These are phyloP conservation scores for Passer montanus DNA, from an alignment of 2,113 vertebrate genomes.

Conservation along the genomic window DNA sequence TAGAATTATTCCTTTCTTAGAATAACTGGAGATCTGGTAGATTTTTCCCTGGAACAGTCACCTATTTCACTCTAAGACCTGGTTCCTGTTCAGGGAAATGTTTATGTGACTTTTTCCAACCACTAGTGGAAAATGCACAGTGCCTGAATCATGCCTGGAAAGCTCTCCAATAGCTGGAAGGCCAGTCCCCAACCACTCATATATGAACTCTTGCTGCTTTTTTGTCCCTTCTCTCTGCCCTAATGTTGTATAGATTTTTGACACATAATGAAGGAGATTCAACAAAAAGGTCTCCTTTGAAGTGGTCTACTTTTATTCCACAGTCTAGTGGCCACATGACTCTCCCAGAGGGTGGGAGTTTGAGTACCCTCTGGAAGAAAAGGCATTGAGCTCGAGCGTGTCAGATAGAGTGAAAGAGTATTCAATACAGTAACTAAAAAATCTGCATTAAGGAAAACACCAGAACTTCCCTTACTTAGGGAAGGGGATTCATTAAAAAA, in stretches of 20 bases:
- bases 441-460: neutral
- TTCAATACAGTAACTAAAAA: neutral
- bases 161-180: neutral
- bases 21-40: neutral
- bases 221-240: neutral
- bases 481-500: neutral
- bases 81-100: neutral
- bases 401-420: neutral
- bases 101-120: neutral
- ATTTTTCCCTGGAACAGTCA: neutral
- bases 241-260: neutral
- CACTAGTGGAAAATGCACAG: neutral
- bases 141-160: neutral
- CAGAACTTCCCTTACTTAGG: neutral
- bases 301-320: fast-evolving
- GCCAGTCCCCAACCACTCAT: neutral
- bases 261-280: neutral
- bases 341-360: neutral
- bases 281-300: neutral
- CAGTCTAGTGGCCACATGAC: fast-evolving
- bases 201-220: neutral
- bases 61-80: neutral
- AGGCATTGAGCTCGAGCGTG: neutral
- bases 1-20: neutral
- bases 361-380: neutral